Evolutionary conservation across 2,113 vertebrate genomes (phyloP), one percentile per base, ranked within the genome.

Genomic region (Mustela lutreola): DNA sequence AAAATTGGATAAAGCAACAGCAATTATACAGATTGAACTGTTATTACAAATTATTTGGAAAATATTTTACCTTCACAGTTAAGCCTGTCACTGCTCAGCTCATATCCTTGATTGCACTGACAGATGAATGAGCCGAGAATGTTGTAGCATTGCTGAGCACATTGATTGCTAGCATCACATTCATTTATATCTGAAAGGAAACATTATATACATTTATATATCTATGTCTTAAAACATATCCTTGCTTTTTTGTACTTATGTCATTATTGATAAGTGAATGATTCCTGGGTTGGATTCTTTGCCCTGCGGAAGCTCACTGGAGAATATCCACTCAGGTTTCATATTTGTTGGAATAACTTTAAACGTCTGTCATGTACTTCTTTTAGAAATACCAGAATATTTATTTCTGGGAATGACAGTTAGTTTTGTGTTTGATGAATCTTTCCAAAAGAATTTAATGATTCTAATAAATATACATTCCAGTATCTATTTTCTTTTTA

Each of bases 71-170:
- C 99, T 99, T 99, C 99, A 98, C 99, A 99, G 98, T 99, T 99
- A 97, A 99, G 99, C 89, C 99, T 98, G 98, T 99, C 99, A 56
- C 98, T 99, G 96, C 99, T 99, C 94, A 99, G 98, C 96, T 99
- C 99, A 87, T 99, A 99, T 71, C 99, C 99, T 96, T 99, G 99
- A 63, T 99, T 99, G 95, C 99, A 99, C 96, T 99, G 99, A 97
- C 99, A 99, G 96, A 99, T 98, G 98, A 99, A 99, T 75, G 99
- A 99, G 82, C 99, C 99, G 33, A 99, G 98, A 93, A 99, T 99
- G 94, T 99, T 99, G 98, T 99, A 99, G 98, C 99, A 99, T 95
- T 99, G 99, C 83, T 99, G 99, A 93, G 99, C 99, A 97, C 99
- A 99, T 0, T 99, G 99, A 97, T 99, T 99, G 97, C 99, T 99